Conservation (phyloP, 2,888 invertebrate genomes). For the Mantis religiosa region DNA sequence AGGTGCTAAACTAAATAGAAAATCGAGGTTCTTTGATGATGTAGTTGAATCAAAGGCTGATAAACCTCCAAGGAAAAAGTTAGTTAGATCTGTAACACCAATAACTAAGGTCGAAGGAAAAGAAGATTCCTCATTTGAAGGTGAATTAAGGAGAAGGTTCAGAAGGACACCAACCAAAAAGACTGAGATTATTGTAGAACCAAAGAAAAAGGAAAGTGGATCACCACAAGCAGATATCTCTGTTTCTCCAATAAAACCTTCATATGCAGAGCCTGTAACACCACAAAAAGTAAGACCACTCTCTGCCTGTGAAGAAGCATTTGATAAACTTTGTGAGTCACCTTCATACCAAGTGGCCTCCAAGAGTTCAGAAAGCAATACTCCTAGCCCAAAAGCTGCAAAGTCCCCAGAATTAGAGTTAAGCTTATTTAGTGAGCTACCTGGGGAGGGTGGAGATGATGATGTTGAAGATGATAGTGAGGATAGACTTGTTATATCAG, state of each 20-base stretch:
- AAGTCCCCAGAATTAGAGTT: conserved; percentile 25
- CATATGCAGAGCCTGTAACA: neutral
- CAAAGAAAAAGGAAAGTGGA: conserved; percentile 8
- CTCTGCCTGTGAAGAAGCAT: conserved; percentile 45
- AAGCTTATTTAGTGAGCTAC: conserved; percentile 43
- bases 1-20: neutral
- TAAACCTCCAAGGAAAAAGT: conserved; percentile 43
- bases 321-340: conserved; percentile 50
- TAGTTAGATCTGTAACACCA: conserved; percentile 34
- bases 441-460: conserved; percentile 42
- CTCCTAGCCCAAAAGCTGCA: neutral
- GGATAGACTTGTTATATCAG: conserved; percentile 56
- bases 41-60: conserved; percentile 33
- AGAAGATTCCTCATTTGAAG: conserved; percentile 32
- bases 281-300: conserved; percentile 31
- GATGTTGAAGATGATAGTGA: conserved; percentile 47
- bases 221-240: conserved; percentile 28
- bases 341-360: conserved; percentile 50
- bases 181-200: conserved; percentile 33
- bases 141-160: conserved; percentile 36
- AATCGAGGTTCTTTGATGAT: conserved; percentile 20
- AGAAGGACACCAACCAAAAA: conserved; percentile 38
- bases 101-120: conserved; percentile 31
- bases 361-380: neutral
- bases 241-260: conserved; percentile 14